Evolutionary conservation across 2,113 vertebrate species (phyloP).

Genomic region (Rhea pennata): DNA sequence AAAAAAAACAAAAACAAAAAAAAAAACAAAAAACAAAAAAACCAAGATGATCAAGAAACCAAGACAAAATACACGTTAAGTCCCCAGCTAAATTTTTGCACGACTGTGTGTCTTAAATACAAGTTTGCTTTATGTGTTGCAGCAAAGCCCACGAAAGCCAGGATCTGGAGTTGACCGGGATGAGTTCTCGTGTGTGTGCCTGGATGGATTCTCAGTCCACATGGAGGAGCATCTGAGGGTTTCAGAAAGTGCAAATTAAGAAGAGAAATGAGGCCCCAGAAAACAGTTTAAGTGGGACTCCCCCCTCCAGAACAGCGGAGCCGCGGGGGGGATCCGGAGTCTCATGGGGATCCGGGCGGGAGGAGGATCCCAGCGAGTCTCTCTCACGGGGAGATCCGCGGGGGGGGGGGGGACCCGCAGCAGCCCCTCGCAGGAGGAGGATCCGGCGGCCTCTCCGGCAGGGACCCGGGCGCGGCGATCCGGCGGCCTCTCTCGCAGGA

Average conservation of each 20-base stretch:
- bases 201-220: conserved; percentile 64
- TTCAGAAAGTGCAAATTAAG: conserved; percentile 73
- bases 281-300: conserved; percentile 24
- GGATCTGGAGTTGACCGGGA: conserved; percentile 46
- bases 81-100: conserved; percentile 58
- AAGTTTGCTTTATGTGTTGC: conserved; percentile 57
- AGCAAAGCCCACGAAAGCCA: conserved; percentile 62
- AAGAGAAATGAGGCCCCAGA: conserved; percentile 20
- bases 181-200: conserved; percentile 42
- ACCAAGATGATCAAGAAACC: conserved; percentile 26
- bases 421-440: conserved; percentile 35
- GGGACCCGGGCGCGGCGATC: conserved; percentile 29
- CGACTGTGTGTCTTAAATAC: conserved; percentile 52
- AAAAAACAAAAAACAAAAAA: neutral
- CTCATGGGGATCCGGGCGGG: conserved; percentile 37
- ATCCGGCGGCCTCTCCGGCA: conserved; percentile 2
- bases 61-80: conserved; percentile 44
- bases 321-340: conserved; percentile 17
- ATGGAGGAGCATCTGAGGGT: conserved; percentile 62
- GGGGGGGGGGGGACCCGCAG: neutral
- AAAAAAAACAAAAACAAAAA: neutral
- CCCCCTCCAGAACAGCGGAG: neutral
- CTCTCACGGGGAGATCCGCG: neutral
- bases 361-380: conserved; percentile 32
- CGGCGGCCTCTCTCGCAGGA: neutral